Conservation (phyloP, 2,797 vertebrate species). For the Molossus molossus region DNA sequence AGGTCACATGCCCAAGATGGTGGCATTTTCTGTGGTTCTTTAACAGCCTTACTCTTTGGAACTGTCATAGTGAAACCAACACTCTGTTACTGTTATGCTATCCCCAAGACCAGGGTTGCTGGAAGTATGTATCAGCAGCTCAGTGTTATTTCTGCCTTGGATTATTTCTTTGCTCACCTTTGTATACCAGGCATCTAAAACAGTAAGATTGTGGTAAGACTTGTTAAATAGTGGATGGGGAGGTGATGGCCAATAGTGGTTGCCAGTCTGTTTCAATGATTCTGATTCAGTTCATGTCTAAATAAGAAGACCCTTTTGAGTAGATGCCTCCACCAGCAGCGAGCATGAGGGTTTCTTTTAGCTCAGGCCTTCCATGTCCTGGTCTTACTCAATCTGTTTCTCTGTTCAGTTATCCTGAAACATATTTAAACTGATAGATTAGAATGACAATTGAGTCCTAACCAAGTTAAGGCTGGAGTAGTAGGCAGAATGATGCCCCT, state of each 20-base stretch:
- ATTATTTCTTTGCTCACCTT: neutral
- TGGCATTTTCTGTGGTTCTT: neutral
- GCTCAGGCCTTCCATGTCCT: neutral
- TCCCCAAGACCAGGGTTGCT: neutral
- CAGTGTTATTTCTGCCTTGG: neutral
- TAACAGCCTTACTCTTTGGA: neutral
- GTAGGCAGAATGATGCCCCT: neutral
- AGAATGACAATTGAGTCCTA: neutral
- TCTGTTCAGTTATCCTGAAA: neutral
- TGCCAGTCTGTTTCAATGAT: neutral
- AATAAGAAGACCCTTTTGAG: conserved; percentile 1
- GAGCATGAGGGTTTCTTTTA: neutral
- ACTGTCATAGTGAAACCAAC: neutral
- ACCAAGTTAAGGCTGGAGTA: neutral
- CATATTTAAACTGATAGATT: neutral
- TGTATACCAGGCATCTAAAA: neutral
- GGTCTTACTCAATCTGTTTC: neutral
- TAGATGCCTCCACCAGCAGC: neutral
- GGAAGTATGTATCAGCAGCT: neutral
- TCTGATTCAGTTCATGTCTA: conserved; percentile 3
- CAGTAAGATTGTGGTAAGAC: neutral
- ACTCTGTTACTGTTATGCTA: neutral
- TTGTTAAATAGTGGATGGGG: neutral
- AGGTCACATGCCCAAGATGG: neutral
- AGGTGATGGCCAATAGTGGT: neutral